A percentile compares a stretch with the other conserved stretches of the same genome.
Conservation (phyloP, 2,113 vertebrate species). For the Engraulis encrasicolus region DNA sequence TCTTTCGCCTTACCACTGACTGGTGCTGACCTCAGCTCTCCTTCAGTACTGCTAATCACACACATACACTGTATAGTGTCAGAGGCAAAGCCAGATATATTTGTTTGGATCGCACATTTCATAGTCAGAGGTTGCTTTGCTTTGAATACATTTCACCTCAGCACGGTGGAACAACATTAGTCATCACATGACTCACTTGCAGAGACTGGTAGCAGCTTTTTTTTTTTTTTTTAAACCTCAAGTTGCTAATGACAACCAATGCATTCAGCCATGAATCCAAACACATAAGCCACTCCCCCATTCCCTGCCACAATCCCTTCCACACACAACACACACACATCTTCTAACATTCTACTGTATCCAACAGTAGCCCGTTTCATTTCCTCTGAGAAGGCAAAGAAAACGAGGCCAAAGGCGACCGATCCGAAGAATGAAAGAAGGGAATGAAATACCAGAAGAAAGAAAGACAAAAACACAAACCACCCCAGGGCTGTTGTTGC, state of each 20-base stretch:
- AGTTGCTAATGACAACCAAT: background rate
- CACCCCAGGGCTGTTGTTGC: background rate
- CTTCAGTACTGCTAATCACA: too few relatives aligned
- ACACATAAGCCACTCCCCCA: background rate
- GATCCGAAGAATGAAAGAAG: background rate
- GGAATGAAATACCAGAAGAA: too few relatives aligned
- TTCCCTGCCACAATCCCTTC: too few relatives aligned
- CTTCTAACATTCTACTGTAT: background rate
- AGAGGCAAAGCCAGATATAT: too few relatives aligned
- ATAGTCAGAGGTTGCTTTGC: background rate
- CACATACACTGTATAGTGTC: too few relatives aligned
- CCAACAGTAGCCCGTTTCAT: slow-evolving; percentile 10
- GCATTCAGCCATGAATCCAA: slow-evolving; percentile 1
- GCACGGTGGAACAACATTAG: background rate
- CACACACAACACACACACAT: too few relatives aligned
- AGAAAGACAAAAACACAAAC: background rate
- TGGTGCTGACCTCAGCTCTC: too few relatives aligned
- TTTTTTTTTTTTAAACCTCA: background rate
- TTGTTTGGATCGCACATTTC: background rate
- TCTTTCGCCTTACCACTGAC: too few relatives aligned
- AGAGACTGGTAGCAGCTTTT: background rate
- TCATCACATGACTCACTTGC: slow-evolving; percentile 10
- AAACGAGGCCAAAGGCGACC: slow-evolving; percentile 11
- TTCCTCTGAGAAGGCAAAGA: background rate
- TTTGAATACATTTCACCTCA: background rate